Base-by-base conservation (phyloP, 2,797 vertebrate species). In the Amblyopsis hoosieri region DNA sequence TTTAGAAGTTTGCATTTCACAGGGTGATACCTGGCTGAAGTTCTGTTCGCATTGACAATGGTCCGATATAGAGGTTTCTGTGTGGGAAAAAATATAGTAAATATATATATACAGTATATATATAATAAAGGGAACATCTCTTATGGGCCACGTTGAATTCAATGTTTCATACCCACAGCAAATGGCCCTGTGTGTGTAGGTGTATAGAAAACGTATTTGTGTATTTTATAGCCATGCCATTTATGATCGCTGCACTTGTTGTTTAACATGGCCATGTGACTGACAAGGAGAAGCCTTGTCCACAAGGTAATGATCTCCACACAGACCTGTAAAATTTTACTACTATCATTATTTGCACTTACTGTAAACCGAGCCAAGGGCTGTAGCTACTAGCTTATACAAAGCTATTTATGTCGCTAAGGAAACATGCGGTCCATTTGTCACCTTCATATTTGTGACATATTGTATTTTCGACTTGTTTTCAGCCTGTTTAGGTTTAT, bases 311-410 rank as follows among this genome's bases (percentile, higher is more conserved):
- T 87, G 83, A 83, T 90, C 80, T 88, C 73, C 72, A 81, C 71
- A 83, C 67, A 46, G 55, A 87, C 84, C 78, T 83, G 81, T 90
- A 88, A 90, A 89, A 87, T 67, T 90, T 90, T 88, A 93, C 85
- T 76, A 64, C 82, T 58, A 68, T 78, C 78, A 84, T 90, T 90
- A 90, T 80, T 84, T 88, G 85, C 85, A 82, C 83, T 89, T 88
- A 23, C 23, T 23, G 23, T 3, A 88, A 88, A 86, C 58, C 53
- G 67, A 72, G 78, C 67, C 76, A 73, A 70, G 46, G 58, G 62
- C 49, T 78, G 74, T 74, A 64, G 81, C 71, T 67, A 74, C 50
- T 64, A 77, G 76, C 66, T 89, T 84, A 79, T 68, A 75, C 53
- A 45, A 66, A 52, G 58, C 60, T 62, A 49, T 78, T 78, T 74